Conservation (phyloP, 1,140 invertebrate genomes). For the Brachionus asplanchnoidis region DNA sequence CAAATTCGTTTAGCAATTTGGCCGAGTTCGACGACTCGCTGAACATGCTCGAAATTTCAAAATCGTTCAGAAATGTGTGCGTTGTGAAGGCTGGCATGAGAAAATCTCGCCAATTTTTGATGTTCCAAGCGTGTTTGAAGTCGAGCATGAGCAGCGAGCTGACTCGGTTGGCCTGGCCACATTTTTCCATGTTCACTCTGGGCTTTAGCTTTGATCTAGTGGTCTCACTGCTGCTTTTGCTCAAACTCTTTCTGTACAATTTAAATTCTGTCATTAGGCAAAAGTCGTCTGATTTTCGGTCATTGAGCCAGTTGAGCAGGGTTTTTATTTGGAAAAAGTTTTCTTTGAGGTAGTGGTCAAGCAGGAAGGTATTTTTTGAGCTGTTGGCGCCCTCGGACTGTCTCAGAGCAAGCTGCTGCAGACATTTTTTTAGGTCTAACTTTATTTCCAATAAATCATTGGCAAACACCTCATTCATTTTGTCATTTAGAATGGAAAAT, state of each 20-base stretch:
- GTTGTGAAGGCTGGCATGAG: not conserved
- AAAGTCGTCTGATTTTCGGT: conserved; percentile 15
- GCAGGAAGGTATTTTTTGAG: not conserved
- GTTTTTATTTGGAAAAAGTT: conserved; percentile 11
- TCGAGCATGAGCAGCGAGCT: not conserved
- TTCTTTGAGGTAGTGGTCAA: not conserved
- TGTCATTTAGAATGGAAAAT: not conserved
- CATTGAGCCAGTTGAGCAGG: not conserved
- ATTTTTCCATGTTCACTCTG: not conserved
- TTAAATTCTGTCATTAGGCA: conserved; percentile 1
- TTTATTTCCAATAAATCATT: not conserved
- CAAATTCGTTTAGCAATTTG: not conserved
- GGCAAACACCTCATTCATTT: conserved; percentile 6
- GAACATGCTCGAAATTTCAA: not conserved
- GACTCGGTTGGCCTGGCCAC: not conserved
- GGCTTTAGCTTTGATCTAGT: not conserved
- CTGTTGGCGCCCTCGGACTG: not conserved
- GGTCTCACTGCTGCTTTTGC: not conserved
- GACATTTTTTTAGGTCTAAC: not conserved
- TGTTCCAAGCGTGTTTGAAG: conserved; percentile 9
- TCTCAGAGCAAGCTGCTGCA: not conserved
- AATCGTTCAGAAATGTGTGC: conserved; percentile 15
- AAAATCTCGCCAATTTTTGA: conserved; percentile 6
- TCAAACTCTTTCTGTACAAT: conserved; percentile 5
- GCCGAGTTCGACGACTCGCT: not conserved